Evolutionary conservation across 2,888 invertebrate species (phyloP).

Genomic region (Hemicrepidius hirtus): DNA sequence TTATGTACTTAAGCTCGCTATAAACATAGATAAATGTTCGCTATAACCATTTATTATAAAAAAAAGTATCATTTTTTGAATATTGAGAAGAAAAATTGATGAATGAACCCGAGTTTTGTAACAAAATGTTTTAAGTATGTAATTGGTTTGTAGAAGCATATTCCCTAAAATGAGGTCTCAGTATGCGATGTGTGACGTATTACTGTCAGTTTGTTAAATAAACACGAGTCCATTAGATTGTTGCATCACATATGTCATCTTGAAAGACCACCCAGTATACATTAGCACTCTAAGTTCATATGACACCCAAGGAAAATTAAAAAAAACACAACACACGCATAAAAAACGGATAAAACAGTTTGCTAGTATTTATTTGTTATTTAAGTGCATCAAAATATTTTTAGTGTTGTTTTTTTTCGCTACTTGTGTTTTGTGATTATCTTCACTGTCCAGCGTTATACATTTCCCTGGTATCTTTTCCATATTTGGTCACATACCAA

Average conservation of each 20-base stretch:
- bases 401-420: too few species aligned
- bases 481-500: slow-evolving; percentile 73
- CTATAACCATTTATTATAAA: too few species aligned
- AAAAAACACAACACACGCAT: slow-evolving; percentile 1
- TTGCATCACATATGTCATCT: slow-evolving; percentile 71
- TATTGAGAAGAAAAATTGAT: too few species aligned
- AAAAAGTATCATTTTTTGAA: too few species aligned
- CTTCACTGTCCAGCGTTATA: slow-evolving; percentile 9
- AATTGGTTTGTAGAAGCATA: slow-evolving; percentile 34
- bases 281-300: slow-evolving; percentile 53
- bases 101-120: neutral
- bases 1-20: too few species aligned
- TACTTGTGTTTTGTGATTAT: too few species aligned
- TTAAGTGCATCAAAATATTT: neutral
- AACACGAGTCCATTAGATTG: slow-evolving; percentile 73
- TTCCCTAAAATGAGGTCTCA: slow-evolving; percentile 58
- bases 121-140: slow-evolving; percentile 37
- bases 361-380: neutral
- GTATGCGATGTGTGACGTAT: slow-evolving; percentile 66
- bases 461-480: slow-evolving; percentile 39
- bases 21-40: too few species aligned
- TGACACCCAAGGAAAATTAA: slow-evolving; percentile 20
- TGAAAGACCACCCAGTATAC: slow-evolving; percentile 67
- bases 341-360: neutral
- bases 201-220: slow-evolving; percentile 72